Evolutionary conservation across 2,113 vertebrate species (phyloP).

Genomic region (human (Homo sapiens)): DNA sequence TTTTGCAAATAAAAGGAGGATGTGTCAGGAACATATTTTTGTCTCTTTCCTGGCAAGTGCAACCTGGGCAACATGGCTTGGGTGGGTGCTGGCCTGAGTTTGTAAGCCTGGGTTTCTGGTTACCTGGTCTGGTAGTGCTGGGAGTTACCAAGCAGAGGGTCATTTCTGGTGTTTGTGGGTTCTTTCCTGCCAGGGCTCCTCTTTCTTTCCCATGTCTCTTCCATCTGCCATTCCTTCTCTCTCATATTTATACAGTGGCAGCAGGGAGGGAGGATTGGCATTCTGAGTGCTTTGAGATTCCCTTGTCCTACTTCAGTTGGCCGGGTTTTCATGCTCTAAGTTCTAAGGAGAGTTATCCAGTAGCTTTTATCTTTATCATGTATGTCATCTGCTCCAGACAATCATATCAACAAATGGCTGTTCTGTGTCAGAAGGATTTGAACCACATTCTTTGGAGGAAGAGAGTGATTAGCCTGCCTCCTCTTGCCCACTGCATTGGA

Average conservation of each 20-base stretch:
- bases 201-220: neutral
- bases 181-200: neutral
- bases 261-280: too few species aligned
- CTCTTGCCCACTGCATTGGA: too few species aligned
- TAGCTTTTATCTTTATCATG: neutral
- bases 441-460: neutral
- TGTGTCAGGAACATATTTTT: neutral
- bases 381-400: neutral
- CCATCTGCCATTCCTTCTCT: neutral
- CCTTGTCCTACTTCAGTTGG: neutral
- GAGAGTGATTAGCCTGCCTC: neutral
- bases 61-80: accelerated
- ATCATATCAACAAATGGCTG: neutral
- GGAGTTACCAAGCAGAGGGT: neutral
- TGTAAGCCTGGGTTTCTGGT: neutral
- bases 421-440: neutral
- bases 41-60: neutral
- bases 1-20: neutral
- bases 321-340: neutral
- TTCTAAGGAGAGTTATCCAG: neutral
- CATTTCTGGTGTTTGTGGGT: neutral
- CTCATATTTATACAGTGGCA: accelerated
- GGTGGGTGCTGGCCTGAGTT: neutral
- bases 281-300: neutral
- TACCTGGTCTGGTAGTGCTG: too few species aligned